Base-by-base conservation (phyloP, 2,797 vertebrate species). In the Spatula clypeata region DNA sequence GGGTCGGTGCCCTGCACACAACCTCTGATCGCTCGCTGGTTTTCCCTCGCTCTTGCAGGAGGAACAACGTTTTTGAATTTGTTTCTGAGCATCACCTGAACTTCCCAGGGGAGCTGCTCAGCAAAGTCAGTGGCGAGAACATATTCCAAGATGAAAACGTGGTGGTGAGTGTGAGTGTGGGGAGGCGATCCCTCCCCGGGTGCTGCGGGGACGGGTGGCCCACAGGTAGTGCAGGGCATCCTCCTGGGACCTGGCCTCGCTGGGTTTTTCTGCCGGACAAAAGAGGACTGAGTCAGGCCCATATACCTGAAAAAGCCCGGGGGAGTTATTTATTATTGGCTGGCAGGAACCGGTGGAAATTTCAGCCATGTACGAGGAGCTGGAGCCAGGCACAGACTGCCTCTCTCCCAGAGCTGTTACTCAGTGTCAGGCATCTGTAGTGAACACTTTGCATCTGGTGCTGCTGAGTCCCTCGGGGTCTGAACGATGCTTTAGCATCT, bases 31-130 rank as follows among this genome's bases (percentile, higher is more conserved):
- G 0, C 26, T 27, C 40, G 0, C 32, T 17, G 20, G 36, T 24
- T 27, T 72, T 12, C 54, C 61, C 76, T 27, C 36, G 40, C 54
- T 31, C 62, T 67, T 83, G 17, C 32, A 99, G 99, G 99, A 99
- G 98, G 93, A 99, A 98, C 96, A 98, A 98, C 32, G 26, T 98
- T 10, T 95, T 94, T 40, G 97, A 98, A 54, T 99, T 98, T 77
- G 97, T 99, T 67, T 98, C 99, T 0, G 98, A 98, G 93, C 98
- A 96, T 2, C 97, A 97, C 42, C 97, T 98, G 11, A 96, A 98
- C 55, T 99, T 99, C 62, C 99, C 99, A 0, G 88, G 96, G 80
- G 98, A 98, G 97, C 98, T 99, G 85, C 98, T 99, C 42, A 97
- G 97, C 88, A 98, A 98, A 83, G 98, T 98, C 95, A 98, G 93